phyloP scores from a whole-genome alignment of 2,797 vertebrate genomes.

The Myotis pilosus region DNA sequence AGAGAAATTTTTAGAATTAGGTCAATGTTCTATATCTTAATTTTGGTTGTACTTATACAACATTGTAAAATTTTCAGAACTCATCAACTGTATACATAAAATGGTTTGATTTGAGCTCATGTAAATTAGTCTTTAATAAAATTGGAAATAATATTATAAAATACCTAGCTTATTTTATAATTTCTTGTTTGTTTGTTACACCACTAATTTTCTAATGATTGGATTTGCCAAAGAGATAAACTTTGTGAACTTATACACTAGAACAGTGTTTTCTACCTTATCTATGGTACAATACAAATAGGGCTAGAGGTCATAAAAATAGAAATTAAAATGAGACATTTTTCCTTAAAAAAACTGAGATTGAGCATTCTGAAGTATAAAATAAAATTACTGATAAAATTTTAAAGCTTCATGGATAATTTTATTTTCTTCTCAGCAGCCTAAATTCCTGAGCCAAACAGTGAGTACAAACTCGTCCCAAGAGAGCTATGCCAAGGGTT shows the following conservation, averaged over 20 bases:
- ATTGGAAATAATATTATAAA: not conserved
- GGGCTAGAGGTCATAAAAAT: not conserved
- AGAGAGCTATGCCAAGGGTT: not conserved
- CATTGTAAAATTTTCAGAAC: not conserved
- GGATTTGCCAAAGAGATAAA: not conserved
- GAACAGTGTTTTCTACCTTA: not conserved
- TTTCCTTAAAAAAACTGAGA: not conserved
- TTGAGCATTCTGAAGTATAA: not conserved
- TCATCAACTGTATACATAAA: not conserved
- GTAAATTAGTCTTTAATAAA: not conserved
- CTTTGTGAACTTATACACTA: not conserved
- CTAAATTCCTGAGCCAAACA: not conserved
- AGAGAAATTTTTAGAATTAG: not conserved
- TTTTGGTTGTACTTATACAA: not conserved
- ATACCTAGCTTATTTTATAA: not conserved
- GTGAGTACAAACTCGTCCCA: not conserved
- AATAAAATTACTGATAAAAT: conserved; percentile 23
- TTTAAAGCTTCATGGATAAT: not conserved
- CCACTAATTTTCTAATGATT: not conserved
- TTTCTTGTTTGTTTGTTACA: not conserved
- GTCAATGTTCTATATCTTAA: not conserved
- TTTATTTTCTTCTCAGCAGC: not conserved
- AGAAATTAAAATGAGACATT: not conserved
- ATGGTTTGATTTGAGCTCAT: not conserved
- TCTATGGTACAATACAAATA: not conserved